phyloP scores from a whole-genome alignment of 2,797 vertebrate genomes.

The Petrocephalus sullivani region DNA sequence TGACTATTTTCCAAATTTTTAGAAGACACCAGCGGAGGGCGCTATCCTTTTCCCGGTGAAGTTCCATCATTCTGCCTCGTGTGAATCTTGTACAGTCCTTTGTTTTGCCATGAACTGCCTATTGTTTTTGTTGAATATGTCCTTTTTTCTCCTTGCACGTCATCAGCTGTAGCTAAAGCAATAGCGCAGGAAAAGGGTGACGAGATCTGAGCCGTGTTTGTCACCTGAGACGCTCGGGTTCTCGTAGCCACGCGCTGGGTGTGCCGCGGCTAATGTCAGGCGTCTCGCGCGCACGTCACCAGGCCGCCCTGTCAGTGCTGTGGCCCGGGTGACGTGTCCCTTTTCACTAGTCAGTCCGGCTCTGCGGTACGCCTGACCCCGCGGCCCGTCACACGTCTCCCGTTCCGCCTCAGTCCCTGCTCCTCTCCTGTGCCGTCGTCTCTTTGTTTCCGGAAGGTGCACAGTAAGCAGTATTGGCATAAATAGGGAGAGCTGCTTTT shows the following conservation, averaged over 20 bases:
- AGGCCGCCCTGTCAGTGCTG: not conserved
- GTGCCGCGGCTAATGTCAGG: not conserved
- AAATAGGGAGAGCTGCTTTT: conserved; percentile 53
- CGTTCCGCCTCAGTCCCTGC: not conserved
- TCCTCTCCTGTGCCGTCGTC: not conserved
- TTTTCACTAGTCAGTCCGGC: not conserved
- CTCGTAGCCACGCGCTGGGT: not conserved
- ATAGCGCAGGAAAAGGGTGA: not conserved
- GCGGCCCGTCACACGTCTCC: not conserved
- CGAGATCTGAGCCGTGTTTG: not conserved
- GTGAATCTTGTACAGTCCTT: not conserved
- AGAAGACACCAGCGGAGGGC: conserved; percentile 32
- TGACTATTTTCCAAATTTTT: not conserved
- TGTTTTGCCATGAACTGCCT: not conserved
- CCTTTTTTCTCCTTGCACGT: not conserved
- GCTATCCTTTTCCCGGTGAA: conserved; percentile 27
- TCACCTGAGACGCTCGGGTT: not conserved
- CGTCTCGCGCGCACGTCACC: not conserved
- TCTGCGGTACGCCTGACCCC: not conserved
- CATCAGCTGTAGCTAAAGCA: not conserved
- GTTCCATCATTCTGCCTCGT: not conserved
- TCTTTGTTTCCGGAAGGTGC: conserved; percentile 44
- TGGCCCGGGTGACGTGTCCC: not conserved
- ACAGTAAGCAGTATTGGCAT: conserved; percentile 42
- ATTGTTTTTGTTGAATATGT: not conserved